Evolutionary conservation across 92 coral and sea anemone species (phyloP).

Genomic region (Anthopleura xanthogrammica): DNA sequence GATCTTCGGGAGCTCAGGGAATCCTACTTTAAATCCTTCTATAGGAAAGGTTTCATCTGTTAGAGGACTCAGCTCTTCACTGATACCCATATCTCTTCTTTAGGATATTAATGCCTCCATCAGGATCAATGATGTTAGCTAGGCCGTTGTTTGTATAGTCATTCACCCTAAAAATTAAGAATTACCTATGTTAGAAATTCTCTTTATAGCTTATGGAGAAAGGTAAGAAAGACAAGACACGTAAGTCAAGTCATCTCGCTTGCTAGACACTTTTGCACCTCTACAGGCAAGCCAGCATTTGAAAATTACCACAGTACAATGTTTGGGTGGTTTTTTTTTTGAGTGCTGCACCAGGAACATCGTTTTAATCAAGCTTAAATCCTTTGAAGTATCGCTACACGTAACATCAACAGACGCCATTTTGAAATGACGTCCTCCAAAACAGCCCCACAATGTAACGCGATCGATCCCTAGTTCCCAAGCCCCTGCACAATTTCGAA

Average conservation of each 20-base stretch:
- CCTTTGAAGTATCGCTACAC: no score
- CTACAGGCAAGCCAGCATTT: conserved; percentile 53
- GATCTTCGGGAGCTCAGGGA: not conserved
- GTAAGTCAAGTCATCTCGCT: conserved; percentile 31
- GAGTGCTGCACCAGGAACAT: conserved; percentile 27
- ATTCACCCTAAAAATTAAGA: not conserved
- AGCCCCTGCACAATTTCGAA: no score
- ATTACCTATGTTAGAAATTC: conserved; percentile 14
- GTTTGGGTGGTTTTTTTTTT: conserved; percentile 41
- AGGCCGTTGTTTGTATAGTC: not conserved
- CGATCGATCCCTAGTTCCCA: no score
- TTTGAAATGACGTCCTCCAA: no score
- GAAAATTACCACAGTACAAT: conserved; percentile 39
- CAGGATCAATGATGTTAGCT: not conserved
- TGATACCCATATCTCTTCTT: not conserved
- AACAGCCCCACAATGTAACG: no score
- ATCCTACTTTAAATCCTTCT: not conserved
- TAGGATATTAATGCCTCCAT: not conserved
- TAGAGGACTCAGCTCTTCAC: not conserved
- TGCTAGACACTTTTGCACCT: conserved; percentile 50
- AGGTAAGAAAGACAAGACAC: not conserved
- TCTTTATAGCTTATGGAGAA: not conserved
- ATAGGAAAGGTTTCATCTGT: not conserved
- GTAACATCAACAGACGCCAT: no score
- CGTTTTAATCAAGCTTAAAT: no score